Evolutionary conservation across 2,113 vertebrate species (phyloP), one percentile per base, ranked within the genome.

Genomic region (Tauraco erythrolophus): DNA sequence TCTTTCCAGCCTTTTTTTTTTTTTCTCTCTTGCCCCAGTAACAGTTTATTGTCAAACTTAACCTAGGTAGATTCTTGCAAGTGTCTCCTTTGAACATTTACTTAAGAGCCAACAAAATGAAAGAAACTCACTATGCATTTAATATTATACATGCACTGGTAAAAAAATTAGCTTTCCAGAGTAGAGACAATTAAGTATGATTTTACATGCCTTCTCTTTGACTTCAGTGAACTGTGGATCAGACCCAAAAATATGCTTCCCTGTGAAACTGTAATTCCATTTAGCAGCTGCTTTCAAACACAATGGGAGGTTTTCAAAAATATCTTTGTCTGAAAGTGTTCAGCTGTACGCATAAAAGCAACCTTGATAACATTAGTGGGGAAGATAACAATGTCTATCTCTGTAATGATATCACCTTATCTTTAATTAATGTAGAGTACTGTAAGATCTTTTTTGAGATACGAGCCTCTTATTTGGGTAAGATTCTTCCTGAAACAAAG

Each of bases 341-440:
- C 65, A 60, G 87, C 88, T 97, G 77, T 58, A 89, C 80, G 80
- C 41, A 82, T 71, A 41, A 92, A 95, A 95, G 48, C 75, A 87
- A 84, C 86, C 77, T 57, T 72, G 95, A 84, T 97, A 96, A 76
- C 94, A 89, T 95, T 92, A 82, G 69, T 70, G 56, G 65, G 69
- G 54, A 82, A 70, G 93, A 92, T 83, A 97, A 93, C 68, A 92
- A 37, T n/a, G 80, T 72, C 91, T 96, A 50, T 92, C 72, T 89
- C 92, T 89, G 39, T 64, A 92, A 83, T 76, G 91, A 61, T 95
- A 94, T 64, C 72, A 84, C 84, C 84, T 89, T 94, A 92, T 96
- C 96, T 91, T 94, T 95, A 97, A 95, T 95, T 97, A 96, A 95
- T 72, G 60, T 84, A 76, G 65, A 96, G 57, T 66, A 64, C 61